Evolutionary conservation across 2,888 invertebrate genomes (phyloP).

Genomic region (Nomada fabriciana): DNA sequence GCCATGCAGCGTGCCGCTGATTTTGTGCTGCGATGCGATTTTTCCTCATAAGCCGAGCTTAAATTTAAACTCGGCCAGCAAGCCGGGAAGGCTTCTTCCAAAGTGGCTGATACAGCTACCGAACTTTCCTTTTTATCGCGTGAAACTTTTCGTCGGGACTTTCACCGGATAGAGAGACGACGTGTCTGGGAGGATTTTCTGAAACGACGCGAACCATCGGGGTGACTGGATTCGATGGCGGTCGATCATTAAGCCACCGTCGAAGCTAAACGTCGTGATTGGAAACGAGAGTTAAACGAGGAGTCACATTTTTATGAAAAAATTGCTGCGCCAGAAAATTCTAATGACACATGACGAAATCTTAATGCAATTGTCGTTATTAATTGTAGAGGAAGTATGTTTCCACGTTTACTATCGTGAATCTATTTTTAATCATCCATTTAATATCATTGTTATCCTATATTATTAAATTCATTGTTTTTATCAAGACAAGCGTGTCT

Average conservation of each 20-base stretch:
- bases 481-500: too few relatives aligned
- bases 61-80: slow-evolving; percentile 58
- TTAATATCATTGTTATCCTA: too few relatives aligned
- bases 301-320: too few relatives aligned
- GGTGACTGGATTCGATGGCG: neutral
- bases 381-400: too few relatives aligned
- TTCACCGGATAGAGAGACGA: slow-evolving; percentile 17
- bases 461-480: too few relatives aligned
- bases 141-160: slow-evolving; percentile 48
- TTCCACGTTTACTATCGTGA: too few relatives aligned
- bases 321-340: too few relatives aligned
- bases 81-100: slow-evolving; percentile 38
- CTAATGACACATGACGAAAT: too few relatives aligned
- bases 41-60: slow-evolving; percentile 49
- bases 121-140: slow-evolving; percentile 58
- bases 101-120: slow-evolving; percentile 41
- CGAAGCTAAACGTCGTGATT: too few relatives aligned
- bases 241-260: slow-evolving; percentile 21
- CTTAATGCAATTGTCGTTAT: too few relatives aligned
- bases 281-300: too few relatives aligned
- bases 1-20: slow-evolving; percentile 20
- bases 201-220: neutral
- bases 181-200: slow-evolving; percentile 21
- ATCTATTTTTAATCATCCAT: too few relatives aligned
- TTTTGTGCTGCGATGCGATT: slow-evolving; percentile 34